phyloP scores from a whole-genome alignment of 1,140 invertebrate genomes.

The Drosophila ironensis region DNA sequence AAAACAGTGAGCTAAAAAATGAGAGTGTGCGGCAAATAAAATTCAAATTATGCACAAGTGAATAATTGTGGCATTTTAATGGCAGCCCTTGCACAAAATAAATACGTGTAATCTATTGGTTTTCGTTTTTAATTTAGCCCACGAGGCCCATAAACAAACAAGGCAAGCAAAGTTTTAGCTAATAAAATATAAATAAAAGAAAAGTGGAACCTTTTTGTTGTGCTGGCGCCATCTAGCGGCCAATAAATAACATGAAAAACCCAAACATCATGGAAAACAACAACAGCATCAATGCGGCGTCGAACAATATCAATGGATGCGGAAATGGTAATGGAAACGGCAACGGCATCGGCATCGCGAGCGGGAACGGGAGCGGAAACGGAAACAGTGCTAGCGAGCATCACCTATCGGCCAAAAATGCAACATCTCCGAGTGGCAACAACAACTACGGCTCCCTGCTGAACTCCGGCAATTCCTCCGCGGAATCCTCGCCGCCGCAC shows the following conservation, averaged over 20 bases:
- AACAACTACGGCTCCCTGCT: slow-evolving; percentile 30
- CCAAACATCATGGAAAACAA: slow-evolving; percentile 73
- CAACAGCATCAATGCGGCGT: slow-evolving; percentile 28
- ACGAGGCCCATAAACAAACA: slow-evolving; percentile 67
- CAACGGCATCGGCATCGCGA: too few relatives aligned
- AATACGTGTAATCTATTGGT: slow-evolving; percentile 40
- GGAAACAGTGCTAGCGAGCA: slow-evolving; percentile 50
- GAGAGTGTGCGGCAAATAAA: slow-evolving; percentile 49
- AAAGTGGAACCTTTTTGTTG: slow-evolving; percentile 1
- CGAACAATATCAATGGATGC: slow-evolving; percentile 69
- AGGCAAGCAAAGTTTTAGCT: slow-evolving; percentile 35
- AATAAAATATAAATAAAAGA: slow-evolving; percentile 19
- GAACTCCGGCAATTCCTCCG: slow-evolving; percentile 38
- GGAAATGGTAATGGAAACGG: slow-evolving; percentile 77
- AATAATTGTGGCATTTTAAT: slow-evolving; percentile 74
- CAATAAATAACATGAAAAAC: slow-evolving; percentile 80
- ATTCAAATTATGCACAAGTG: slow-evolving; percentile 78
- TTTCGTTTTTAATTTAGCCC: slow-evolving; percentile 71
- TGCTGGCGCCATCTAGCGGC: slow-evolving; percentile 66
- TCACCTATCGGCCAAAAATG: slow-evolving; percentile 47
- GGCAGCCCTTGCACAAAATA: slow-evolving; percentile 44
- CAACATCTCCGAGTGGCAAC: slow-evolving; percentile 32
- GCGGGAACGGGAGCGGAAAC: too few relatives aligned
- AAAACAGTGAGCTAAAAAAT: slow-evolving; percentile 55
- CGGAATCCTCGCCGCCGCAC: slow-evolving; percentile 51